Evolutionary conservation across 1,140 invertebrate species (phyloP).

Genomic region (Heliconius eleuchia): DNA sequence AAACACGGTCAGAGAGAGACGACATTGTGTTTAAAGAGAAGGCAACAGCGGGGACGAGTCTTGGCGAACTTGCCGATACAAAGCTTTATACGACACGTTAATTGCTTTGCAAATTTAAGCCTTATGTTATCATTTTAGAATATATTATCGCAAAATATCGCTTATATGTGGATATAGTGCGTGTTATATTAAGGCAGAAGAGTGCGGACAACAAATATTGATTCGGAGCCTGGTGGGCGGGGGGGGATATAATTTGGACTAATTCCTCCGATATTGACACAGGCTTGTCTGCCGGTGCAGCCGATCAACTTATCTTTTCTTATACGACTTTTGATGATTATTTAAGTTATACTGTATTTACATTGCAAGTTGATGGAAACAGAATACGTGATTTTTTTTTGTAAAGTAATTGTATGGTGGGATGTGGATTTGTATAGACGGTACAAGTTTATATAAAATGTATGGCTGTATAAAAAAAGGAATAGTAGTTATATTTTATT

Average conservation of each 20-base stretch:
- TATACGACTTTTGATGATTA: slow-evolving; percentile 63
- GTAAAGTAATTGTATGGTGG: background rate
- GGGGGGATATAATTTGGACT: slow-evolving; percentile 78
- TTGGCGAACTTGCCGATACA: slow-evolving; percentile 38
- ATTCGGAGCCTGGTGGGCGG: slow-evolving; percentile 65
- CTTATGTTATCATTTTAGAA: slow-evolving; percentile 17
- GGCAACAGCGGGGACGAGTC: slow-evolving; percentile 72
- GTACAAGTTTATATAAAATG: too few relatives aligned
- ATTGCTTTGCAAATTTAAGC: slow-evolving; percentile 16
- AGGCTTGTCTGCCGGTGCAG: slow-evolving; percentile 71
- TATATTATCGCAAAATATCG: slow-evolving; percentile 32
- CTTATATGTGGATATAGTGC: slow-evolving; percentile 69
- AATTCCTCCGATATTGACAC: slow-evolving; percentile 77
- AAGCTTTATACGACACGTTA: slow-evolving; percentile 36
- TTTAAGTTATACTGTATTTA: slow-evolving; percentile 43
- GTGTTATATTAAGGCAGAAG: slow-evolving; percentile 79
- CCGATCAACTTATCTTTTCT: slow-evolving; percentile 64
- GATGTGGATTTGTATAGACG: background rate
- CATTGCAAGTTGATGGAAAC: slow-evolving; percentile 23
- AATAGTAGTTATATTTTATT: too few relatives aligned
- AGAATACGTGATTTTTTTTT: background rate
- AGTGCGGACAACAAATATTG: slow-evolving; percentile 81
- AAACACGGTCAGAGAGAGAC: slow-evolving; percentile 72
- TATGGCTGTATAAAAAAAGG: too few relatives aligned
- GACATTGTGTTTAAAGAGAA: slow-evolving; percentile 75